Evolutionary conservation across 2,113 vertebrate species (phyloP).

Genomic region (Nothoprocta perdicaria): DNA sequence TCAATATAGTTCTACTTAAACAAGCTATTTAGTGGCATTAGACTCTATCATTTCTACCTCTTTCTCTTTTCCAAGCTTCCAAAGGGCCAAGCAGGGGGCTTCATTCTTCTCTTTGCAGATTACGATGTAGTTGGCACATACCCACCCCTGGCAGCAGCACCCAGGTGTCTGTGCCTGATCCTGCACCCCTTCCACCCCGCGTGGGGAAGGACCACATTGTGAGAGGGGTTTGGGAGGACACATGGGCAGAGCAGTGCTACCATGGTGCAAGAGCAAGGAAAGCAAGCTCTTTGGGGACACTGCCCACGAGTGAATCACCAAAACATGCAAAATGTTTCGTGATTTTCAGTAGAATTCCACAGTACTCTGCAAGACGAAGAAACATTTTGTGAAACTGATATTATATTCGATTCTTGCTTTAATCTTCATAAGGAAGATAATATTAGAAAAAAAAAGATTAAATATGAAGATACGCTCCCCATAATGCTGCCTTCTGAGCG

Average conservation of each 20-base stretch:
- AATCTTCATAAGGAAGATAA: slow-evolving; percentile 33
- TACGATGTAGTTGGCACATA: background rate
- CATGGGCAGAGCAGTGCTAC: background rate
- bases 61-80: background rate
- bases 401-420: slow-evolving; percentile 24
- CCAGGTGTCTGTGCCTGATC: background rate
- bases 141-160: background rate
- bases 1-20: background rate
- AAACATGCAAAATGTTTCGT: background rate
- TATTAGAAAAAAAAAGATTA: slow-evolving; percentile 19
- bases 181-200: background rate
- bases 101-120: background rate
- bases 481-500: slow-evolving; percentile 11
- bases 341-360: slow-evolving; percentile 7
- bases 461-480: slow-evolving; percentile 1
- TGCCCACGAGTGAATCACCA: background rate
- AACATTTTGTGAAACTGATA: background rate
- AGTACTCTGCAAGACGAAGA: slow-evolving; percentile 25
- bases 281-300: background rate
- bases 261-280: background rate
- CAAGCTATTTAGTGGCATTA: background rate
- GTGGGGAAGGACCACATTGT: background rate
- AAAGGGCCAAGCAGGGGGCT: background rate
- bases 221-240: background rate
- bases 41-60: background rate